Base-by-base conservation (phyloP, 2,113 vertebrate species). In the Caranx melampygus region DNA sequence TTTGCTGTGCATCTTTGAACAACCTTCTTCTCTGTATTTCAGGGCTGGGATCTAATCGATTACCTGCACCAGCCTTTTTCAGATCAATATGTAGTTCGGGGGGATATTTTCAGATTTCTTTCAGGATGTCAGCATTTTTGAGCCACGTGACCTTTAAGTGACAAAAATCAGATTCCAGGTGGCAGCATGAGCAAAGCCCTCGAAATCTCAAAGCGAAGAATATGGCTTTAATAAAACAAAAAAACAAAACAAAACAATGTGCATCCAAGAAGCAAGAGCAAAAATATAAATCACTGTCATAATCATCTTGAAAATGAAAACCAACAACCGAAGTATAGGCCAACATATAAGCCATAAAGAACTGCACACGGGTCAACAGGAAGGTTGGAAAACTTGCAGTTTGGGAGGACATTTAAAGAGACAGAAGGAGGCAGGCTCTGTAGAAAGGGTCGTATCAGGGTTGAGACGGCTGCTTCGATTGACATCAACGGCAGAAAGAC, bases 351-450 rank as follows among this genome's bases (percentile, higher is more conserved):
- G 83, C 78, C 75, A 67, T 63, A 87, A 88, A 94, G 96, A 92
- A 94, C 87, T 88, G 96, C 96, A 96, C 94, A 94, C 94, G 93
- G 92, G 96, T 90, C 13, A 95, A 97, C 95, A 94, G 93, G 93
- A 92, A 94, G 80, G 93, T 91, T 92, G 91, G 91, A 95, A 95
- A 96, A 95, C 95, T 95, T 93, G 95, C 96, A 95, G 92, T 95
- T 93, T 95, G 92, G 95, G 96, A 96, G 94, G 95, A 95, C 94
- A 91, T 80, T 80, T 61, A 90, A 90, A 96, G 95, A 95, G 93
- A 95, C 89, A 55, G 81, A 60, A 84, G 92, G 82, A 86, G 91
- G 79, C 81, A 93, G 45, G 95, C 94, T 94, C 95, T 85, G 57
- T 26, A 15, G 35, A 21, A 70, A 76, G 83, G 83, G 91, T 90